Conservation (phyloP, 2,888 invertebrate species). For the Idaea straminata region DNA sequence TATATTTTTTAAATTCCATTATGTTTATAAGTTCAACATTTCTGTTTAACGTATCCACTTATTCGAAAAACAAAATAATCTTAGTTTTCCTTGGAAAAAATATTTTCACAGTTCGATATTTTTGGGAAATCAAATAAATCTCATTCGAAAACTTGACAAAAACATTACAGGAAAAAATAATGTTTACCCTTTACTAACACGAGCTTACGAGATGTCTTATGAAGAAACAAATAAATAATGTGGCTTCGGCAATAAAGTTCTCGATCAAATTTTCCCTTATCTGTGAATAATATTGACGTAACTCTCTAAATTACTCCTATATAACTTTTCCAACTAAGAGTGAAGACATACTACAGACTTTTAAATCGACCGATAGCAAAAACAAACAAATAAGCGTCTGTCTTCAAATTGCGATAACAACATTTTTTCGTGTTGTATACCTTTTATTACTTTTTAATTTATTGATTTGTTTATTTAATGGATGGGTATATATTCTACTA, state of each 20-base stretch:
- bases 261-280: background rate
- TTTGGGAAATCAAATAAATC: background rate
- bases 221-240: constrained; percentile 1
- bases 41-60: too few species aligned
- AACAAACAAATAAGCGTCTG: constrained; percentile 13
- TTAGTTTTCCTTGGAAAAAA: too few species aligned
- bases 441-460: too few species aligned
- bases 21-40: too few species aligned
- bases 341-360: background rate
- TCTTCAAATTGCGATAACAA: constrained; percentile 7
- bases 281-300: background rate
- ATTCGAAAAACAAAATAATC: too few species aligned
- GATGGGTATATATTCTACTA: too few species aligned
- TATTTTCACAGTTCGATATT: background rate
- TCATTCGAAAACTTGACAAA: background rate
- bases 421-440: constrained; percentile 26
- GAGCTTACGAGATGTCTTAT: background rate
- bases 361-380: background rate
- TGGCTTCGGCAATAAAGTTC: background rate
- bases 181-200: background rate
- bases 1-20: too few species aligned
- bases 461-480: too few species aligned
- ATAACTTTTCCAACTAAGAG: background rate
- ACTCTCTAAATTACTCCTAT: background rate
- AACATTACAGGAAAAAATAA: background rate